phyloP scores from a whole-genome alignment of 2,888 invertebrate species.

The Melieria crassipennis region DNA sequence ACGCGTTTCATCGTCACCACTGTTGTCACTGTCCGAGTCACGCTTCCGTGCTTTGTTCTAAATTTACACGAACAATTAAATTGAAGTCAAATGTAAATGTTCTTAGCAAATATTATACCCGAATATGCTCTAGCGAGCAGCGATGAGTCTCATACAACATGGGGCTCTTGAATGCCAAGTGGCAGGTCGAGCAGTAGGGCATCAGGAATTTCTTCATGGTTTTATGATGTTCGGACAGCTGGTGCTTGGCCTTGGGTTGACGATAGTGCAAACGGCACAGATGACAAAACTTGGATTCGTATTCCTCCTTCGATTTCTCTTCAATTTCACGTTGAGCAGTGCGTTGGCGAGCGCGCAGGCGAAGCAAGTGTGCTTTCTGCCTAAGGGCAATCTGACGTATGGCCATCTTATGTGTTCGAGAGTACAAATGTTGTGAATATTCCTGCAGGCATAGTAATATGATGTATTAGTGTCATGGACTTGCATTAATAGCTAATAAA shows the following conservation, averaged over 20 bases:
- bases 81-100: too few species aligned
- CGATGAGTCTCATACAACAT: conserved; percentile 88
- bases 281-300: conserved; percentile 76
- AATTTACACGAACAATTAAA: too few species aligned
- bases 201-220: conserved; percentile 86
- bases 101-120: conserved; percentile 67
- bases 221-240: conserved; percentile 81
- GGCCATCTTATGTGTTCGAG: conserved; percentile 76
- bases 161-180: conserved; percentile 81
- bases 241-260: conserved; percentile 80
- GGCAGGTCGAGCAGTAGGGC: conserved; percentile 83
- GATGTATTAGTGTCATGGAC: neutral
- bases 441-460: conserved; percentile 65
- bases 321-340: conserved; percentile 83
- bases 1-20: conserved; percentile 74
- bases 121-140: conserved; percentile 82
- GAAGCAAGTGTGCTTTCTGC: conserved; percentile 77
- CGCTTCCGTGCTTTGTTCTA: conserved; percentile 70
- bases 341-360: conserved; percentile 83
- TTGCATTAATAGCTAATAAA: neutral
- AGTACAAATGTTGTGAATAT: conserved; percentile 78
- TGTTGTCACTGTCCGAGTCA: conserved; percentile 71
- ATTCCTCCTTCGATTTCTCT: conserved; percentile 72
- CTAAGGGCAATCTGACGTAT: conserved; percentile 80
- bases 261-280: conserved; percentile 81